A percentile compares a stretch with the other conserved stretches of the same genome.
Conservation (phyloP, 2,113 vertebrate genomes). For the Chionis minor region DNA sequence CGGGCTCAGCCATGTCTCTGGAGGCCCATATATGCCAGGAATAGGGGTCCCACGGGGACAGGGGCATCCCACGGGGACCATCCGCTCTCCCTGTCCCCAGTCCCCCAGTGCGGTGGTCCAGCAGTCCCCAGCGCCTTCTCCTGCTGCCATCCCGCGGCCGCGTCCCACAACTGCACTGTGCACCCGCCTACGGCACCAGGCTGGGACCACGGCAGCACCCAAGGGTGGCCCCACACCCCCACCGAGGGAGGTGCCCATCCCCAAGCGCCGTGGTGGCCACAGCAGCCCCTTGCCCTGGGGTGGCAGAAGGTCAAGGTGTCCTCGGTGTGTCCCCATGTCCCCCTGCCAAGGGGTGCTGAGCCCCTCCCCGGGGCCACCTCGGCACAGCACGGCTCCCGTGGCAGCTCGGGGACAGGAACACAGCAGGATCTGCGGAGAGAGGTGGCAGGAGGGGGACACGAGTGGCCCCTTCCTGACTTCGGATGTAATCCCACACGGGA, state of each 20-base stretch:
- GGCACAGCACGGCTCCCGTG: accelerated
- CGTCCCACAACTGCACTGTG: not conserved
- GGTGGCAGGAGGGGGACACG: not conserved
- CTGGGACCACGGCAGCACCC: accelerated
- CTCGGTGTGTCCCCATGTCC: not conserved
- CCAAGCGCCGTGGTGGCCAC: accelerated
- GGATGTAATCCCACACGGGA: accelerated
- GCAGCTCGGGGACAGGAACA: not conserved
- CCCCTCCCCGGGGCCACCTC: no score
- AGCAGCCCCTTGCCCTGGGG: not conserved
- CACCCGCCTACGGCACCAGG: accelerated
- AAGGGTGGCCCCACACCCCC: not conserved
- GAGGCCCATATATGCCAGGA: not conserved
- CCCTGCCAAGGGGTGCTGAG: not conserved
- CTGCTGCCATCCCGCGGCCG: not conserved
- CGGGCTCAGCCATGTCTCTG: not conserved
- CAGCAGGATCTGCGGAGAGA: accelerated
- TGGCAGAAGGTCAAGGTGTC: not conserved
- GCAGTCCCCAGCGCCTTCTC: not conserved
- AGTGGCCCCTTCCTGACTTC: not conserved
- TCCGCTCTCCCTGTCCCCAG: not conserved
- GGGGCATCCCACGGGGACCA: accelerated
- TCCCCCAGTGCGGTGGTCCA: not conserved
- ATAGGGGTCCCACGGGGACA: no score
- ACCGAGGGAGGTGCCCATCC: not conserved